Conservation (phyloP, 2,888 invertebrate genomes). For the Mesorhabditis spiculigera region DNA sequence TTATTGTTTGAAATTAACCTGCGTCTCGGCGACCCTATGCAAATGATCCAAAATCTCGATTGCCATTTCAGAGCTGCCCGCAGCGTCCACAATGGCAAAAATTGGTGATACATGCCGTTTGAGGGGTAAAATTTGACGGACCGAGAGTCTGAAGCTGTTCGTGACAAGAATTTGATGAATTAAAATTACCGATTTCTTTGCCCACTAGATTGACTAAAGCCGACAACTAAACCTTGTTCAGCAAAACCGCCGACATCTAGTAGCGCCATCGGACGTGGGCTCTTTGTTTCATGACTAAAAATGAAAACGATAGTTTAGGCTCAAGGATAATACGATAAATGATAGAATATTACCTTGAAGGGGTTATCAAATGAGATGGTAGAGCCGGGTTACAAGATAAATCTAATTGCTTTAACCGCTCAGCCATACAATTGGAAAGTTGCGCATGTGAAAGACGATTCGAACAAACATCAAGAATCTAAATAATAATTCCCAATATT, state of each 20-base stretch:
- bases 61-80: background rate
- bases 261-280: too few species aligned
- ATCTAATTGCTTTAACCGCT: background rate
- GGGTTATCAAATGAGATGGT: background rate
- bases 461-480: slow-evolving; percentile 5
- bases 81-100: background rate
- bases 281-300: too few species aligned
- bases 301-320: too few species aligned
- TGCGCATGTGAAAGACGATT: background rate
- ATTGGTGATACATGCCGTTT: background rate
- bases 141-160: background rate
- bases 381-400: background rate
- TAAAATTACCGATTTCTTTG: slow-evolving; percentile 2
- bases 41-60: background rate
- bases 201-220: background rate
- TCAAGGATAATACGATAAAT: too few species aligned
- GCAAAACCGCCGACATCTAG: background rate
- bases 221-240: background rate
- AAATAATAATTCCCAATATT: background rate
- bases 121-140: background rate
- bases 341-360: background rate
- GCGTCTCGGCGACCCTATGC: background rate
- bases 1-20: background rate
- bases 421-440: background rate
- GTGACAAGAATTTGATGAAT: background rate